Evolutionary conservation across 1,140 invertebrate genomes (phyloP), one percentile per base, ranked within the genome.

Genomic region (Drosophila grimshawi): DNA sequence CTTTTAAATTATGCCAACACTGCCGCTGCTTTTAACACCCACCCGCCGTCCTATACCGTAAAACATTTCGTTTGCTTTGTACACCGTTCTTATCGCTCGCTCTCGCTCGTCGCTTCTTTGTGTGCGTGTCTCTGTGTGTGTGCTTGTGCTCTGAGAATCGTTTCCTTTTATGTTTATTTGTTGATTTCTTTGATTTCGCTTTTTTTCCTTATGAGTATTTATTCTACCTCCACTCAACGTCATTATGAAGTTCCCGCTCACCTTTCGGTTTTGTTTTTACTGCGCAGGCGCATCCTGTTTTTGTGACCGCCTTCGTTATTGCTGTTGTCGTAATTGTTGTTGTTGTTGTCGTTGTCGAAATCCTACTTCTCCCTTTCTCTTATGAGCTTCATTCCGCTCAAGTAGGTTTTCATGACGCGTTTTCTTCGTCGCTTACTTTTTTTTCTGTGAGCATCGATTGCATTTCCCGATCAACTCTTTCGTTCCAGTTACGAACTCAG

Each of bases 91-190:
- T 82, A 70, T 75, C 70, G 63, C 64, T 75, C 70, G 63, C 64
- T 86, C 74, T 64, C 62, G 81, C 75, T 79, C 74, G 78, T 64
- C 63, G 68, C 63, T 76, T 78, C 78, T 86, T 67, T 72, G 32
- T 45, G 46, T 52, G 35, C 3, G 27, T 62, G 48, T 56, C 53
- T 61, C 45, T 72, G 61, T 81, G 74, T 74, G 66, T 62, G 60
- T 65, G 69, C 53, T 27, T 64, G 67, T 80, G 69, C 66, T 62
- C 70, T 45, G 64, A 69, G 79, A 81, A 73, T 76, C 83, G 83
- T 88, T 86, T 86, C 80, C 82, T 86, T 86, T 86, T 88, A 86
- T 80, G 82, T 83, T 86, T 88, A 88, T 86, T 86, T 86, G 79
- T 86, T 79, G 76, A 86, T 79, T 81, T 88, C 83, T 88, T 88